Base-by-base conservation (phyloP, 2,113 vertebrate species). In the Macrotus californicus region DNA sequence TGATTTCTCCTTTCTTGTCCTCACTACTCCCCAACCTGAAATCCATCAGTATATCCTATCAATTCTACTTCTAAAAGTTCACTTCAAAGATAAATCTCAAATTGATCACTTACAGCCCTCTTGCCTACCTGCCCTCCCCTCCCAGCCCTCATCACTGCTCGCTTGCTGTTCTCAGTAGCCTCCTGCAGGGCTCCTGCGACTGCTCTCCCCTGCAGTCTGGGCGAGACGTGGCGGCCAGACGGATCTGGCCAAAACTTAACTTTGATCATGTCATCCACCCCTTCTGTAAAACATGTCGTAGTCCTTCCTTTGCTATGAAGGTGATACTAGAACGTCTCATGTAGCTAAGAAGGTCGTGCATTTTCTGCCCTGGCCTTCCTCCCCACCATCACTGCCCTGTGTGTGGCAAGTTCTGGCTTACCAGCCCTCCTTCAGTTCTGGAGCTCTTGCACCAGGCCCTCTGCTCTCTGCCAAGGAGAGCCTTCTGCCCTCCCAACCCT, bases 61-160 rank as follows among this genome's bases (percentile, higher is more conserved):
- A 0, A 11, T 56, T 81, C 67, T 72, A 0, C 73, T 54, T 61
- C 41, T 83, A 26, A 59, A 46, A 52, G 16, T 56, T 46, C 31
- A 12, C 52, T 34, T 46, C 72, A 29, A 0, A 59, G 15, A 14
- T 46, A 24, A 41, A 66, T 66, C 73, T 77, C 82, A 2, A 4
- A 4, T 26, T n/a, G 82, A 31, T 83, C 43, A 1, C 54, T 36
- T 66, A 29, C 70, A 11, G 22, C 56, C 43, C 1, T 14, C 81
- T 69, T 1, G 0, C 72, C 66, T 5, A 1, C 21, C 39, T 0
- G 1, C 36, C 34, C 34, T 43, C 18, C 6, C 1, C 11, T 8
- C 12, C 76, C 87, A 56, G 48, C 22, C 70, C 15, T 6, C 15
- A 2, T 22, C 41, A 14, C 61, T 0, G 1, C 41, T 61, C 34